Evolutionary conservation across 2,888 invertebrate genomes (phyloP).

Genomic region (Drosophila ochracea): DNA sequence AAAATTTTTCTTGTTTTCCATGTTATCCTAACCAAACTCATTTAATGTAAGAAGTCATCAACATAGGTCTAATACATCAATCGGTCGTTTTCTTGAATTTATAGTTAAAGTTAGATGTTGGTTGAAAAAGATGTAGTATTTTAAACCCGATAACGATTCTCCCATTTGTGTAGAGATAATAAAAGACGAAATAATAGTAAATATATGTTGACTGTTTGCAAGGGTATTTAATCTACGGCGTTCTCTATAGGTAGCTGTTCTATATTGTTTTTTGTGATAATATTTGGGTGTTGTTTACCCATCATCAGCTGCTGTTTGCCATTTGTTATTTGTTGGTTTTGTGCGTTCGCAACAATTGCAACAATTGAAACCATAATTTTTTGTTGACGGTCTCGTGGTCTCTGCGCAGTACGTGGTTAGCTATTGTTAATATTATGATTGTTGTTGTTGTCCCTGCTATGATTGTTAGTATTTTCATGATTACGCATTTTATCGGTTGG

Average conservation of each 20-base stretch:
- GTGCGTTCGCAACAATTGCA: conserved; percentile 35
- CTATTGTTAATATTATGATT: conserved; percentile 21
- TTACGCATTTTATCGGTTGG: conserved; percentile 53
- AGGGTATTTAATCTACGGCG: background rate
- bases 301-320: conserved; percentile 55
- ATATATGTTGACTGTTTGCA: background rate
- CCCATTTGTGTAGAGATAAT: background rate
- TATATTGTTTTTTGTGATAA: conserved; percentile 5
- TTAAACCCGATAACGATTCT: background rate
- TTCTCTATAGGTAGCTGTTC: background rate
- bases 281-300: conserved; percentile 52
- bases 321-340: conserved; percentile 1
- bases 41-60: background rate
- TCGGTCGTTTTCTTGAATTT: background rate
- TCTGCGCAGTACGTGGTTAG: conserved; percentile 40
- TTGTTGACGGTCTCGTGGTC: conserved; percentile 34
- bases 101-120: background rate
- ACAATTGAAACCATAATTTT: conserved; percentile 46
- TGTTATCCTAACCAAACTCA: background rate
- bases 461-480: conserved; percentile 59
- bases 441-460: conserved; percentile 15
- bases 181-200: background rate
- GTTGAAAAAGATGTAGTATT: background rate
- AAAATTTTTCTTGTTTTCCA: background rate
- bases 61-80: background rate